A percentile compares a stretch with the other conserved stretches of the same genome.
These are phyloP conservation scores for Bombylius major DNA, from an alignment of 2,888 invertebrate genomes.

Conservation along the genomic window DNA sequence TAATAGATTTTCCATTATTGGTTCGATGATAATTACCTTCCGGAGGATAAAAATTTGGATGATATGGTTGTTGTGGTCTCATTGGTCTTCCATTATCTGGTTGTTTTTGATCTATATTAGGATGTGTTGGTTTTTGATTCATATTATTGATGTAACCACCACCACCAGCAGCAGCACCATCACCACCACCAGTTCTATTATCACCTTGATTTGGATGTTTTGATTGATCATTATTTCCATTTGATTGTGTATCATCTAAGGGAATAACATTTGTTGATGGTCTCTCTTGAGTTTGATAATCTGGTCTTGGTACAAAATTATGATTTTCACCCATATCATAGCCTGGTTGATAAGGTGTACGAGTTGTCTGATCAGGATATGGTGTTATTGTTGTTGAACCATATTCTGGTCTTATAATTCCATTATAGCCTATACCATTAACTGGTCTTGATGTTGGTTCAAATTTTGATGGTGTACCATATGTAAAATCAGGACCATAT, in stretches of 20 bases:
- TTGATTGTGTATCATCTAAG: background rate
- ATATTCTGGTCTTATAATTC: background rate
- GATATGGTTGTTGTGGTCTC: background rate
- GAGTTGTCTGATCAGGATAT: constrained; percentile 5
- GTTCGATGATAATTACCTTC: constrained; percentile 21
- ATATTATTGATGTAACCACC: background rate
- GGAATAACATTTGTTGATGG: constrained; percentile 1
- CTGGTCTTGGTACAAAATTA: background rate
- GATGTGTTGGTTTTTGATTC: too few relatives aligned
- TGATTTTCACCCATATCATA: background rate
- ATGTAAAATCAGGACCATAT: constrained; percentile 34
- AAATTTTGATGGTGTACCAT: constrained; percentile 23
- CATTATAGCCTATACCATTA: background rate
- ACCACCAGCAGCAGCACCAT: background rate
- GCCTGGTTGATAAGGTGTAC: background rate
- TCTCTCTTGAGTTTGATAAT: background rate
- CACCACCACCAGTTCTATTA: background rate
- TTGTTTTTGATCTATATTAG: background rate
- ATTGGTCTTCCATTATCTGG: background rate
- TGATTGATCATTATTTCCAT: background rate
- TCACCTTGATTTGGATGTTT: background rate
- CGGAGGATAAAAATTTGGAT: constrained; percentile 8
- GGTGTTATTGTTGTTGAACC: constrained; percentile 11
- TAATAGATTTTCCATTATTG: constrained; percentile 29
- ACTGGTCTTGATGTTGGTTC: background rate